These are phyloP conservation scores for Acyrthosiphon pisum DNA, from an alignment of 1,140 invertebrate genomes.

Conservation along the genomic window DNA sequence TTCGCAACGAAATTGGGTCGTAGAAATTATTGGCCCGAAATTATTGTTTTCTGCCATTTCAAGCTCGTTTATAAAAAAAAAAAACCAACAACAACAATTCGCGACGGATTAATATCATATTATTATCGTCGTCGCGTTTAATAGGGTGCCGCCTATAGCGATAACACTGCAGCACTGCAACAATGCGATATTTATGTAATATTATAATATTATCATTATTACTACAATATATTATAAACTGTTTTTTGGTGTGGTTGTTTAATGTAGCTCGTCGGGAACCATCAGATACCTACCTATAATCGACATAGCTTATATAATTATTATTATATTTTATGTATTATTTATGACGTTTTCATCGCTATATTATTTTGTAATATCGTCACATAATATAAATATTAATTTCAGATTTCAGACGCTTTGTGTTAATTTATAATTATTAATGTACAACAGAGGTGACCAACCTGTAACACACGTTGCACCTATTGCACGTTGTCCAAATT, in stretches of 20 bases:
- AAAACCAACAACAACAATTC: background rate
- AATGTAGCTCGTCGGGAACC: background rate
- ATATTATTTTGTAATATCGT: too few relatives aligned
- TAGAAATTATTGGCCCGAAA: background rate
- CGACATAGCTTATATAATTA: background rate
- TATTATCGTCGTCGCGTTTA: background rate
- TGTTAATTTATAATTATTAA: too few relatives aligned
- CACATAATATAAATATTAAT: background rate
- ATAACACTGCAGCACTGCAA: background rate
- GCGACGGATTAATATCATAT: background rate
- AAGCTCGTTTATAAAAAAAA: background rate
- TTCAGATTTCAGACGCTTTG: background rate
- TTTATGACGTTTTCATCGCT: background rate
- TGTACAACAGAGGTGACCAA: background rate
- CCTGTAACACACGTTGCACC: too few relatives aligned
- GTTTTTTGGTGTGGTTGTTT: background rate
- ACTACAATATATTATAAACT: background rate
- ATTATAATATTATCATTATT: background rate
- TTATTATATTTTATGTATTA: too few relatives aligned
- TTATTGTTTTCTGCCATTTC: background rate
- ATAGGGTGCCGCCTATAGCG: background rate
- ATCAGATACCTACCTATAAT: background rate
- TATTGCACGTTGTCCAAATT: too few relatives aligned
- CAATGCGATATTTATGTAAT: background rate
- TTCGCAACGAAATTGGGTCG: constrained; percentile 18